Evolutionary conservation across 2,113 vertebrate genomes (phyloP).

Genomic region (Balaenoptera acutorostrata): DNA sequence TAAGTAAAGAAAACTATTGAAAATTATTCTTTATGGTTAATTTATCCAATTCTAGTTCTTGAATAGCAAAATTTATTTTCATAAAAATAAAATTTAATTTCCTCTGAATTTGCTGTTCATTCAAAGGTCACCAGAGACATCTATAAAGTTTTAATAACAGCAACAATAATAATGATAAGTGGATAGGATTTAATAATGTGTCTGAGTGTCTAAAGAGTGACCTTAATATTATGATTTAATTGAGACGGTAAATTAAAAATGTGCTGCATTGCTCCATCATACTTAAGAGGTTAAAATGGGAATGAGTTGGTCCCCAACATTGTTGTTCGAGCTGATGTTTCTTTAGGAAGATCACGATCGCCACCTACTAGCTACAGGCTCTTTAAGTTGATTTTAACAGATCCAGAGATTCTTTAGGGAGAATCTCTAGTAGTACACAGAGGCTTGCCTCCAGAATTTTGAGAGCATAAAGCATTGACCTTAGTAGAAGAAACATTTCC

Average conservation of each 20-base stretch:
- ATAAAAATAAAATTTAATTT: slow-evolving; percentile 44
- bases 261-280: neutral
- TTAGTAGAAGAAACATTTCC: neutral
- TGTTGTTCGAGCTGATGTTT: neutral
- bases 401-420: neutral
- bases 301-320: neutral
- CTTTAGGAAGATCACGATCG: neutral
- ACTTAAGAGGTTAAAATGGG: neutral
- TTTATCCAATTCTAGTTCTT: slow-evolving; percentile 14
- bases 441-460: neutral
- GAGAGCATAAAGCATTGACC: neutral
- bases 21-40: slow-evolving; percentile 4
- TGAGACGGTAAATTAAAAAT: slow-evolving; percentile 48
- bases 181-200: slow-evolving; percentile 45
- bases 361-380: neutral
- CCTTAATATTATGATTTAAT: slow-evolving; percentile 50
- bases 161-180: slow-evolving; percentile 32
- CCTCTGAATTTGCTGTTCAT: neutral
- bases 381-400: neutral
- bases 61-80: slow-evolving; percentile 40
- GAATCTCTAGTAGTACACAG: neutral
- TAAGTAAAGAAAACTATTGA: neutral
- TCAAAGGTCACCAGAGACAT: slow-evolving; percentile 25
- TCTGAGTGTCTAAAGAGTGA: slow-evolving; percentile 45
- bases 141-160: slow-evolving; percentile 29